Conservation (phyloP, 2,888 invertebrate genomes). For the Ochlodes sylvanus region DNA sequence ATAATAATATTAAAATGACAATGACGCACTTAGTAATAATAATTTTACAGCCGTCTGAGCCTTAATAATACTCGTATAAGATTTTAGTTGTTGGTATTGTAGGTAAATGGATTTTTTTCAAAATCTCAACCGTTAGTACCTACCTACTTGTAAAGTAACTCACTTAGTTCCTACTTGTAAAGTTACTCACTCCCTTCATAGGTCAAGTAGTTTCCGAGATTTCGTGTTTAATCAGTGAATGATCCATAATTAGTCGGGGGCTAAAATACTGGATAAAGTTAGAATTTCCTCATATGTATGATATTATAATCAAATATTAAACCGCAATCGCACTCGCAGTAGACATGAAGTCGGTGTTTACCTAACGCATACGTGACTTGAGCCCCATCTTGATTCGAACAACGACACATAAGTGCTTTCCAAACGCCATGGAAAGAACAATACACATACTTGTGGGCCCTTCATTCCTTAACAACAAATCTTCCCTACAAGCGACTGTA, state of each 20-base stretch:
- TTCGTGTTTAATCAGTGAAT: too few species aligned
- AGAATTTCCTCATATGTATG: too few species aligned
- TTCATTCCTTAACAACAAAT: slow-evolving; percentile 77
- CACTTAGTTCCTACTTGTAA: too few species aligned
- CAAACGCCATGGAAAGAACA: slow-evolving; percentile 75
- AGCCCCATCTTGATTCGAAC: slow-evolving; percentile 75
- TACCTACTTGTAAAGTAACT: too few species aligned
- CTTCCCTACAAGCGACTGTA: slow-evolving; percentile 74
- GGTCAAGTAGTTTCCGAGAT: too few species aligned
- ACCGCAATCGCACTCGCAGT: background rate
- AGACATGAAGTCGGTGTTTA: background rate
- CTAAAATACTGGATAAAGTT: too few species aligned
- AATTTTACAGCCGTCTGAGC: slow-evolving; percentile 19
- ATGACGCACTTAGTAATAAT: slow-evolving; percentile 24
- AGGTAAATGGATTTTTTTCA: too few species aligned
- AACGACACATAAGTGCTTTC: slow-evolving; percentile 75
- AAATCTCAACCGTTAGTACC: too few species aligned
- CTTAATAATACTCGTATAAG: background rate
- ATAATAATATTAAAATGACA: slow-evolving; percentile 33
- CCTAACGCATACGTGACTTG: slow-evolving; percentile 40
- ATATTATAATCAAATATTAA: too few species aligned
- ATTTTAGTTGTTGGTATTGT: too few species aligned
- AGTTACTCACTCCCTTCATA: too few species aligned
- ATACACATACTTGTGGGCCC: slow-evolving; percentile 73
- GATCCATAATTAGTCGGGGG: too few species aligned